A percentile compares a stretch with the other conserved stretches of the same genome.
Evolutionary conservation across 64 coral and sea anemone species (phyloP).

Genomic region (Montipora foliosa): DNA sequence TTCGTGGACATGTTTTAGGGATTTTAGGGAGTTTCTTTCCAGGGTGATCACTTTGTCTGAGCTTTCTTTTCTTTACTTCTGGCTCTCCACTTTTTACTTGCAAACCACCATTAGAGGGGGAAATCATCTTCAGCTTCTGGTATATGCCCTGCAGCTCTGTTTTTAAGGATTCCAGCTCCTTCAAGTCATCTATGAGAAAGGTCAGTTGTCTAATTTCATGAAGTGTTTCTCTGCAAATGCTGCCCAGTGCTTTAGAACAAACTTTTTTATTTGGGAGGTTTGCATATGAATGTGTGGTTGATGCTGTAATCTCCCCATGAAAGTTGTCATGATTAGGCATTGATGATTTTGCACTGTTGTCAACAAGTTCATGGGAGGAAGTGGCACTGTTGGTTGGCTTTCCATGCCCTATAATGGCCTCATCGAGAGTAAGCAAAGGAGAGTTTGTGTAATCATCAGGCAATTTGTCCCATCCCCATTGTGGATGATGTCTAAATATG

Average conservation of each 20-base stretch:
- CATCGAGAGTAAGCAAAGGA: constrained; percentile 54
- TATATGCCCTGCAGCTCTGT: background rate
- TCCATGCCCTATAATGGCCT: constrained; percentile 3
- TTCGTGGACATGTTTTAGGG: background rate
- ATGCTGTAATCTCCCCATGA: background rate
- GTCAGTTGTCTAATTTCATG: constrained; percentile 42
- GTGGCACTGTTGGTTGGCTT: background rate
- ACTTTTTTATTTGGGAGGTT: constrained; percentile 23
- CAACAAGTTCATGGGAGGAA: background rate
- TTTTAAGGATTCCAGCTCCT: constrained; percentile 45
- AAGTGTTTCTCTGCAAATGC: constrained; percentile 56
- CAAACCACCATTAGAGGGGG: constrained; percentile 1
- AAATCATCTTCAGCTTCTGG: background rate
- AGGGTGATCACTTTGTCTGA: constrained; percentile 5
- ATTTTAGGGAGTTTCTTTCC: constrained; percentile 20
- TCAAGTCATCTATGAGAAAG: constrained; percentile 34
- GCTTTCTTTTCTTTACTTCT: background rate
- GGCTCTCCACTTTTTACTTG: constrained; percentile 1
- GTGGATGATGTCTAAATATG: too few species aligned
- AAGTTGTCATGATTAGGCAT: background rate
- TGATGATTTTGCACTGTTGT: background rate
- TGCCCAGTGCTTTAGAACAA: constrained; percentile 34
- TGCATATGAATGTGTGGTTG: constrained; percentile 12
- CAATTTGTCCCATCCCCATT: too few species aligned
- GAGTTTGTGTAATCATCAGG: background rate